Percentiles rank a stretch among this genome's conserved stretches.
Conservation (phyloP, 2,113 vertebrate species). For the Nestor notabilis region DNA sequence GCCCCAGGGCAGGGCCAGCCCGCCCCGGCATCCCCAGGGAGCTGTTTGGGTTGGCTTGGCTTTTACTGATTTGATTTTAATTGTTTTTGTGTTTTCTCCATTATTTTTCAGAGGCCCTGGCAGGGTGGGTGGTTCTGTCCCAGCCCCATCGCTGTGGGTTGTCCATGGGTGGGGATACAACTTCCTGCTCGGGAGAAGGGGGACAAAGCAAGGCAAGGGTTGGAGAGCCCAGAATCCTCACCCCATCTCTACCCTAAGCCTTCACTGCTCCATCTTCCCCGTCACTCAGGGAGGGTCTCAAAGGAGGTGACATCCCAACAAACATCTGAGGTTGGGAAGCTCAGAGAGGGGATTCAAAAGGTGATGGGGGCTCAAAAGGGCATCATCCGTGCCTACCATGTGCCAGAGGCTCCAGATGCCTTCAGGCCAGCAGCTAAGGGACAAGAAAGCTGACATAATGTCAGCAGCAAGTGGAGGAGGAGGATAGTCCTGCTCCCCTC, state of each 20-base stretch:
- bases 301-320: not conserved
- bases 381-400: accelerated
- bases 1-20: not conserved
- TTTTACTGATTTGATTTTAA: not conserved
- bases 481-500: not conserved
- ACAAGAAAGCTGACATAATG: not conserved
- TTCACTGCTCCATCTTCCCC: not conserved
- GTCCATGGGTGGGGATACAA: not conserved
- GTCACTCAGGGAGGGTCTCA: accelerated
- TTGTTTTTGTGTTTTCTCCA: too few species aligned
- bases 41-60: not conserved
- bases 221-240: not conserved
- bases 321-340: not conserved
- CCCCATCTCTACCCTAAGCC: not conserved
- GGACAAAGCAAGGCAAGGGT: not conserved
- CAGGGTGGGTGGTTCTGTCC: not conserved
- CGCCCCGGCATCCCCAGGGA: not conserved
- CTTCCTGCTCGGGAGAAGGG: not conserved
- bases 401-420: not conserved
- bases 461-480: not conserved
- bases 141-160: not conserved
- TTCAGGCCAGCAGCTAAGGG: not conserved
- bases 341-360: not conserved
- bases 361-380: not conserved
- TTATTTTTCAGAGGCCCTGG: not conserved